These are phyloP conservation scores for Trichonephila clavipes DNA, from an alignment of 1,140 invertebrate genomes.

Conservation along the genomic window DNA sequence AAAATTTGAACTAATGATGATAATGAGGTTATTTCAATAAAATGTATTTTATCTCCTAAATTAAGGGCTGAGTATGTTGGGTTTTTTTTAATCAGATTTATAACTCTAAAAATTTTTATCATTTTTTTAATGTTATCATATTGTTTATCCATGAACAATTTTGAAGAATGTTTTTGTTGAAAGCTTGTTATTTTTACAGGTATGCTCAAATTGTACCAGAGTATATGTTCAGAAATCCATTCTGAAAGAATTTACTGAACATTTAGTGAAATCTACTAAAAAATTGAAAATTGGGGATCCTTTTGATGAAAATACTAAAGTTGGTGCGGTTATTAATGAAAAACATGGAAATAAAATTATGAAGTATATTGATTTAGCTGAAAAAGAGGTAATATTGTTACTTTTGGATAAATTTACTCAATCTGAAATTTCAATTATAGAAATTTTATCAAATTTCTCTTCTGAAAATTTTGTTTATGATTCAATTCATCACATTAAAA, in stretches of 20 bases:
- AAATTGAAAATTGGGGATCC: constrained; percentile 84
- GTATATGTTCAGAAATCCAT: constrained; percentile 83
- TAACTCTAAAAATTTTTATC: too few relatives aligned
- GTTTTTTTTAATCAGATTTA: too few relatives aligned
- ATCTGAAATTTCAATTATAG: too few relatives aligned
- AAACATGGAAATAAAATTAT: constrained; percentile 83
- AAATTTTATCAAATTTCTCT: too few relatives aligned
- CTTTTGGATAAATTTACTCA: not conserved
- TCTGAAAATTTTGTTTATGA: too few relatives aligned
- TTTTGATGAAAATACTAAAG: constrained; percentile 80
- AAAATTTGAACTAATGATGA: too few relatives aligned
- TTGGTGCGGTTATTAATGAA: constrained; percentile 83
- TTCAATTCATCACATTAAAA: too few relatives aligned
- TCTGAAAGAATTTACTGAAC: constrained; percentile 82
- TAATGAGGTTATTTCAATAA: too few relatives aligned
- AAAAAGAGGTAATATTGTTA: constrained; percentile 78
- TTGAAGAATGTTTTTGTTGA: too few relatives aligned
- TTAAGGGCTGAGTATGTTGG: too few relatives aligned
- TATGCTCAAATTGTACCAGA: constrained; percentile 87
- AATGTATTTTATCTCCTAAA: too few relatives aligned
- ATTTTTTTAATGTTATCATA: not conserved
- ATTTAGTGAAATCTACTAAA: constrained; percentile 82
- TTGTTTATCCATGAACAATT: not conserved
- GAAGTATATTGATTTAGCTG: constrained; percentile 80
- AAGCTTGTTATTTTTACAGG: constrained; percentile 83